These are phyloP conservation scores for Leptodirus hochenwartii DNA, from an alignment of 2,888 invertebrate genomes.

Conservation along the genomic window DNA sequence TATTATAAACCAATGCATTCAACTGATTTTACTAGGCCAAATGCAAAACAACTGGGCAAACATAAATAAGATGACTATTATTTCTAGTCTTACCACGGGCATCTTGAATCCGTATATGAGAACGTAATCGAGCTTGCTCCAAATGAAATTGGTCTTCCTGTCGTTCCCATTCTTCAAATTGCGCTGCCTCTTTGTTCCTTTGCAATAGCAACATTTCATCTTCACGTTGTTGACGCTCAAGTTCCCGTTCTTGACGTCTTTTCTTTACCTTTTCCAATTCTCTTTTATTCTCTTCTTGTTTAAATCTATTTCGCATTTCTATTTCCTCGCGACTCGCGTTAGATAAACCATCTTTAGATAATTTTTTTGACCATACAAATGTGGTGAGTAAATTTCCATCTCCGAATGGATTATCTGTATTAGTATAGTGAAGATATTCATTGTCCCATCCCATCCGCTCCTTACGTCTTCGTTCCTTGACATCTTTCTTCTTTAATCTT, in stretches of 20 bases:
- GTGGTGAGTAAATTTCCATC: conserved; percentile 88
- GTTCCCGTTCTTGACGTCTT: conserved; percentile 71
- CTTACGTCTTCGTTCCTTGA: conserved; percentile 71
- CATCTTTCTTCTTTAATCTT: conserved; percentile 76
- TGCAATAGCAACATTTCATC: conserved; percentile 72
- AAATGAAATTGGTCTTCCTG: conserved; percentile 97
- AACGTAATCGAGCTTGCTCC: conserved; percentile 85
- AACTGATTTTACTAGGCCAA: too few relatives aligned
- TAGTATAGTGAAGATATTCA: conserved; percentile 92
- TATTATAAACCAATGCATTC: too few relatives aligned
- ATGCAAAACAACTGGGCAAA: too few relatives aligned
- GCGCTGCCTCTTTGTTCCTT: conserved; percentile 75
- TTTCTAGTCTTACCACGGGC: conserved; percentile 54
- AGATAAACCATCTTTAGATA: conserved; percentile 80
- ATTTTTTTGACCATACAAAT: conserved; percentile 94
- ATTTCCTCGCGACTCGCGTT: conserved; percentile 61
- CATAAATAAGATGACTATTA: too few relatives aligned
- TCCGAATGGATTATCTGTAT: conserved; percentile 97
- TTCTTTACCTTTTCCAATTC: conserved; percentile 92
- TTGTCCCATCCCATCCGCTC: conserved; percentile 96
- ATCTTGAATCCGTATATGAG: conserved; percentile 90
- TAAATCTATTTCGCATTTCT: conserved; percentile 64
- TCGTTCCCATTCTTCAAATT: conserved; percentile 82
- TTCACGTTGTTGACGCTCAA: conserved; percentile 65
- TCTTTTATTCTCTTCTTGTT: conserved; percentile 78